phyloP scores from a whole-genome alignment of 1,140 invertebrate species.

The Aphidius ervi region DNA sequence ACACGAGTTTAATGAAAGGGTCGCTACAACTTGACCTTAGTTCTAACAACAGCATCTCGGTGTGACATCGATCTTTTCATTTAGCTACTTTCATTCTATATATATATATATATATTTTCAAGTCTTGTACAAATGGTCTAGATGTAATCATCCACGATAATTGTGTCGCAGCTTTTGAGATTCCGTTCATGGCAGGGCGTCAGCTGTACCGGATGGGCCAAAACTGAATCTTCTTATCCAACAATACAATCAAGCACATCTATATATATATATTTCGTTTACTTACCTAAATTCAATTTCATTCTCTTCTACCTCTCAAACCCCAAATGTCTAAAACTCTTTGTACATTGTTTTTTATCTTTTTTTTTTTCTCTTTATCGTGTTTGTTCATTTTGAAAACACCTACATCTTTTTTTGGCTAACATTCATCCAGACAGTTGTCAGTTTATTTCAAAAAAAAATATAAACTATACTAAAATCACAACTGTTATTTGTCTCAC shows the following conservation, averaged over 20 bases:
- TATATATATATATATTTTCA: no score
- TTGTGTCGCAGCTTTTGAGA: constrained; percentile 21
- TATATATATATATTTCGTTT: neutral
- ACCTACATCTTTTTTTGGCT: no score
- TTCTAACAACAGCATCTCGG: no score
- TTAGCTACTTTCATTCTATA: no score
- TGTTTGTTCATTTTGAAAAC: neutral
- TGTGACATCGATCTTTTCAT: no score
- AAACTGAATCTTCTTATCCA: neutral
- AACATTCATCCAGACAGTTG: constrained; percentile 1
- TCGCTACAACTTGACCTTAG: no score
- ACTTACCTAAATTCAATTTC: constrained; percentile 2
- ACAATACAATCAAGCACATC: constrained; percentile 6
- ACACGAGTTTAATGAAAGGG: no score
- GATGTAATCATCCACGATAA: constrained; percentile 22
- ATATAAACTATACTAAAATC: no score
- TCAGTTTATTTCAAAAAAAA: neutral
- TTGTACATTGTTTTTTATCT: constrained; percentile 13
- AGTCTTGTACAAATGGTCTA: constrained; percentile 13
- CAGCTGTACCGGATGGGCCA: constrained; percentile 20
- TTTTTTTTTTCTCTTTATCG: constrained; percentile 14
- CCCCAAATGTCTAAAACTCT: no score
- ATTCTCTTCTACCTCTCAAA: neutral
- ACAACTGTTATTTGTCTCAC: no score
- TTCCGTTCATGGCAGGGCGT: constrained; percentile 18